A percentile compares a stretch with the other conserved stretches of the same genome.
phyloP scores from a whole-genome alignment of 2,888 invertebrate genomes.

The Himalopsyche japonica region DNA sequence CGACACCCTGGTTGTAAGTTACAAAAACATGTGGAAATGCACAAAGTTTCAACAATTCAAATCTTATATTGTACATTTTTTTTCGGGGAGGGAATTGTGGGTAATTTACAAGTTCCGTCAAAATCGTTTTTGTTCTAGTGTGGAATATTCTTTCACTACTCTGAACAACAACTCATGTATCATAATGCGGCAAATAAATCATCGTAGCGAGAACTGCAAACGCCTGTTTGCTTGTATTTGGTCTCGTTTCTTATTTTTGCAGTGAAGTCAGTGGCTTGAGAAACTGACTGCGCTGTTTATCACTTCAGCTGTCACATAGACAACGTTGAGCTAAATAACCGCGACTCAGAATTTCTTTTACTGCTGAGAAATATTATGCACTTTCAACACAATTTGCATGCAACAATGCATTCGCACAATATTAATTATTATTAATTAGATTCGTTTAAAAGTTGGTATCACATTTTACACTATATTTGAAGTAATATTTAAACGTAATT shows the following conservation, averaged over 20 bases:
- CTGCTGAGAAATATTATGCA: neutral
- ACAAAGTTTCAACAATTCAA: too few relatives aligned
- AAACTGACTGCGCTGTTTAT: constrained; percentile 6
- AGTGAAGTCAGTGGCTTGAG: neutral
- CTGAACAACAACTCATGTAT: neutral
- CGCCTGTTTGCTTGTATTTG: neutral
- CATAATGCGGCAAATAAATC: neutral
- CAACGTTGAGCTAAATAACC: neutral
- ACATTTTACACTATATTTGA: too few relatives aligned
- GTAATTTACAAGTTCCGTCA: neutral
- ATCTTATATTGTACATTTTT: neutral
- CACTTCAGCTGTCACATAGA: neutral
- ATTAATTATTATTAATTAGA: too few relatives aligned
- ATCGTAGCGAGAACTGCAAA: neutral
- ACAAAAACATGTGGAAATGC: too few relatives aligned
- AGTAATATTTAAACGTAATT: too few relatives aligned
- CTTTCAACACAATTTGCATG: neutral
- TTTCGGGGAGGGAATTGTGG: neutral
- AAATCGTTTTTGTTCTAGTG: neutral
- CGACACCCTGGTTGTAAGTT: too few relatives aligned
- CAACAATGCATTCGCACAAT: neutral
- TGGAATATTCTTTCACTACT: neutral
- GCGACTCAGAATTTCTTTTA: neutral
- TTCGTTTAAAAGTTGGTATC: too few relatives aligned
- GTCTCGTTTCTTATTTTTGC: neutral